Evolutionary conservation across 2,888 invertebrate species (phyloP).

Genomic region (Amblyjoppa proteus): DNA sequence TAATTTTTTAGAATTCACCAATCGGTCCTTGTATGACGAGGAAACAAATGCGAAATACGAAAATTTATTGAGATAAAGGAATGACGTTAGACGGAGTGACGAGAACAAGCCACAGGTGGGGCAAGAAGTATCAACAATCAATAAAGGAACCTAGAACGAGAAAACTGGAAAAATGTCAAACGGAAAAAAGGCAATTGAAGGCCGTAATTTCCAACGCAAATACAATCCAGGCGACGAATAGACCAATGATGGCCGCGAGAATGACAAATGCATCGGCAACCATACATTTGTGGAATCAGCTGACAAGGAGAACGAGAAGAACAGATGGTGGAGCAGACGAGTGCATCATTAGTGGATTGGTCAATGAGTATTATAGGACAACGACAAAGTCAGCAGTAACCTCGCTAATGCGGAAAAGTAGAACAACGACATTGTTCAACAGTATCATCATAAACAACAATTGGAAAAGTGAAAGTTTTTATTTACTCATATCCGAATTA

Average conservation of each 20-base stretch:
- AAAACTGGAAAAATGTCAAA: slow-evolving; percentile 6
- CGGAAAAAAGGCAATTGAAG: slow-evolving; percentile 49
- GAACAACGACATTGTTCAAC: background rate
- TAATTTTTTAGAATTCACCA: background rate
- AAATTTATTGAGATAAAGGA: slow-evolving; percentile 32
- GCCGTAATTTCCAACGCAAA: slow-evolving; percentile 24
- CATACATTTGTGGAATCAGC: slow-evolving; percentile 44
- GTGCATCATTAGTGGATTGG: background rate
- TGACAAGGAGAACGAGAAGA: slow-evolving; percentile 50
- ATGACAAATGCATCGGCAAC: slow-evolving; percentile 36
- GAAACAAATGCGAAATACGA: slow-evolving; percentile 7
- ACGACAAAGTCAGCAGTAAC: slow-evolving; percentile 4
- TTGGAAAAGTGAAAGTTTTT: background rate
- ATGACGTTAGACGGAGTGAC: slow-evolving; percentile 60
- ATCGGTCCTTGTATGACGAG: background rate
- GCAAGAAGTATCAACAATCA: slow-evolving; percentile 20
- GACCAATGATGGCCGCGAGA: slow-evolving; percentile 56
- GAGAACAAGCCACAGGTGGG: slow-evolving; percentile 39
- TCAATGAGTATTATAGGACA: slow-evolving; percentile 8
- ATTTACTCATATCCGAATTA: background rate
- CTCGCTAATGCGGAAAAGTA: background rate
- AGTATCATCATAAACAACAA: background rate
- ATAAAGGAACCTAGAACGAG: slow-evolving; percentile 19
- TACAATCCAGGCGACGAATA: slow-evolving; percentile 35
- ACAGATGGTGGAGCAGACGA: background rate